Percentiles rank a stretch among this genome's conserved stretches.
Conservation (phyloP, 2,113 vertebrate species). For the Galbula dea region DNA sequence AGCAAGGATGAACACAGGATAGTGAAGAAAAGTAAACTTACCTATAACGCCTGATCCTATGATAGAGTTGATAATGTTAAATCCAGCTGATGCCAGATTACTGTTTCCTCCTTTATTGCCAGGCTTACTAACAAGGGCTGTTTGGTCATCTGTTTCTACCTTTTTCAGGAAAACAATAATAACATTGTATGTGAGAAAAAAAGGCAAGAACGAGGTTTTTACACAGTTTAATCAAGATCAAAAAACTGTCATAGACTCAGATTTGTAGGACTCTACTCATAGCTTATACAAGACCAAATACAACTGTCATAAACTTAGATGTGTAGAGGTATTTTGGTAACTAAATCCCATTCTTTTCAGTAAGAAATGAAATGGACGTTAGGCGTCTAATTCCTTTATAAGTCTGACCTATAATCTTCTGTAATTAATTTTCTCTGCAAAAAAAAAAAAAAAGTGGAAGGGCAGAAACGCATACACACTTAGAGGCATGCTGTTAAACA, state of each 20-base stretch:
- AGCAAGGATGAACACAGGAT: background rate
- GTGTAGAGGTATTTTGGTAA: background rate
- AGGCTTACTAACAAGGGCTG: constrained; percentile 67
- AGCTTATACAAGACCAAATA: background rate
- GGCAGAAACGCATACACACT: background rate
- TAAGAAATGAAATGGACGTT: background rate
- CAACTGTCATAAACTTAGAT: background rate
- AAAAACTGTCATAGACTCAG: background rate
- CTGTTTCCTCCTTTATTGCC: constrained; percentile 57
- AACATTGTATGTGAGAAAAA: background rate
- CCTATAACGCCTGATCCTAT: constrained; percentile 93
- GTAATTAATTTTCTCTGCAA: background rate
- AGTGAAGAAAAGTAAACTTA: constrained; percentile 48
- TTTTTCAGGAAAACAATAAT: constrained; percentile 38
- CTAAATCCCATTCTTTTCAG: background rate
- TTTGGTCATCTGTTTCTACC: constrained; percentile 73
- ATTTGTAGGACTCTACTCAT: background rate
- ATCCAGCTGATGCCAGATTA: constrained; percentile 79
- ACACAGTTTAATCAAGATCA: background rate
- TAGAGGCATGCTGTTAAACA: background rate
- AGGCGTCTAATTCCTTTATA: background rate
- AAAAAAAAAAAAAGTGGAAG: background rate
- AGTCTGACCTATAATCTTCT: background rate
- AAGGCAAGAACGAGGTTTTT: background rate
- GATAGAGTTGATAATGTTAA: constrained; percentile 95